Evolutionary conservation across 1,140 invertebrate species (phyloP).

Genomic region (Pteromalus puparum): DNA sequence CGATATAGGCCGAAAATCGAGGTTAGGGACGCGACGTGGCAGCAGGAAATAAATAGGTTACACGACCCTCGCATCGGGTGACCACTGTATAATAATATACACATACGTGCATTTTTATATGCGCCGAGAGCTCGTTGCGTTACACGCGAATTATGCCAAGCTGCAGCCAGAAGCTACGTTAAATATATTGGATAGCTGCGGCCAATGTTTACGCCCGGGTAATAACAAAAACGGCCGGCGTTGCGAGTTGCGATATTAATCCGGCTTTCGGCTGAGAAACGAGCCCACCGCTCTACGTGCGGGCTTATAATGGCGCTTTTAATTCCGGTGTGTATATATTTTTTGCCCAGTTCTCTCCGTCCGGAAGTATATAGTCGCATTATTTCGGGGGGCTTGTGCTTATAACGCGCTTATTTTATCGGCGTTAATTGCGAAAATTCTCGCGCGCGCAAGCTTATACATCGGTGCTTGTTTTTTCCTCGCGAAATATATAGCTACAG

Average conservation of each 20-base stretch:
- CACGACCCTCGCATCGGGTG: too few species aligned
- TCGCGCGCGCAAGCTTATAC: background rate
- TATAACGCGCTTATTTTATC: background rate
- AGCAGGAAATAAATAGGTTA: conserved; percentile 42
- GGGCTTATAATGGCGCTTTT: background rate
- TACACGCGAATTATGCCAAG: background rate
- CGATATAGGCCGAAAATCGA: conserved; percentile 39
- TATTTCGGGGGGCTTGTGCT: background rate
- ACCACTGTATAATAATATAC: too few species aligned
- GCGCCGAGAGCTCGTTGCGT: background rate
- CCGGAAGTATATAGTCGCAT: background rate
- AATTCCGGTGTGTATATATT: background rate
- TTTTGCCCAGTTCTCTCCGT: background rate
- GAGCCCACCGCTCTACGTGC: background rate
- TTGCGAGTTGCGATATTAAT: background rate
- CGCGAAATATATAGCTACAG: too few species aligned
- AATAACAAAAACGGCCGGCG: background rate
- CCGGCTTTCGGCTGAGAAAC: background rate
- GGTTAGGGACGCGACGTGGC: background rate
- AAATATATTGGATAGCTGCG: background rate
- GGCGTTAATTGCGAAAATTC: background rate
- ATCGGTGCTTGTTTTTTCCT: too few species aligned
- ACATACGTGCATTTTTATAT: background rate
- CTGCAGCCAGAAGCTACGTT: background rate
- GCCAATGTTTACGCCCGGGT: background rate